Base-by-base conservation (phyloP, 2,888 invertebrate species). In the Meloe dianella region DNA sequence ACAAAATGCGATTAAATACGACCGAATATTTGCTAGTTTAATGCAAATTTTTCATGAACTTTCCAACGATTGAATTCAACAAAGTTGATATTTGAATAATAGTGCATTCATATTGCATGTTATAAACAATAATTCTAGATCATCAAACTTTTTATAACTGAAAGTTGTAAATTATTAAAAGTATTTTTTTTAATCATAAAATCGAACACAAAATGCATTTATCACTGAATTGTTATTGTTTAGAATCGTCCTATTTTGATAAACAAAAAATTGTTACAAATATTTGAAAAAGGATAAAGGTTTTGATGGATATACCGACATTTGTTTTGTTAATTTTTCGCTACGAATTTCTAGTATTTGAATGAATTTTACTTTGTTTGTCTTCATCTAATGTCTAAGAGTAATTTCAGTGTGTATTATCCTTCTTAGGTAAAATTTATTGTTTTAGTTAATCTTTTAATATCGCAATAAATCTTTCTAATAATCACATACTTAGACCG, bases 381-480 rank as follows among this genome's bases (percentile, higher is more conserved):
- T 10, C 35, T 35, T 4, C 20, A 20, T 47, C 20, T 47, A 47
- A 20, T 20, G 8, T 47, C 20, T 20, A 47, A 47, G 20, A 20
- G 47, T 8, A 47, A 47, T 47, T 47, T 20, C 17, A 47, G 2
- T 20, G 2, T 20, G 47, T 20, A 63, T 63, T 66, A 63, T 63
- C 62, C 66, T 63, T 59, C 20, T 32, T 59, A 66, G 66, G 66
- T 66, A 38, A 56, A 66, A 66, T 66, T 66, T 66, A 66, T 63
- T 27, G 60, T 22, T 30, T 32, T 14, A 59, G 51, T 54, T 66
- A 66, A 66, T 66, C 66, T 63, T 54, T 66, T 66, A 66, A 66
- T 66, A 63, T 66, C 60, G 66, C 22, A 63, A 66, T 66, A 66
- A 66, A 66, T 66, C 66, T 63, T 66, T 63, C 60, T 63, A 66